Evolutionary conservation across 2,113 vertebrate genomes (phyloP), one percentile per base, ranked within the genome.

Genomic region (Danionella cerebrum): DNA sequence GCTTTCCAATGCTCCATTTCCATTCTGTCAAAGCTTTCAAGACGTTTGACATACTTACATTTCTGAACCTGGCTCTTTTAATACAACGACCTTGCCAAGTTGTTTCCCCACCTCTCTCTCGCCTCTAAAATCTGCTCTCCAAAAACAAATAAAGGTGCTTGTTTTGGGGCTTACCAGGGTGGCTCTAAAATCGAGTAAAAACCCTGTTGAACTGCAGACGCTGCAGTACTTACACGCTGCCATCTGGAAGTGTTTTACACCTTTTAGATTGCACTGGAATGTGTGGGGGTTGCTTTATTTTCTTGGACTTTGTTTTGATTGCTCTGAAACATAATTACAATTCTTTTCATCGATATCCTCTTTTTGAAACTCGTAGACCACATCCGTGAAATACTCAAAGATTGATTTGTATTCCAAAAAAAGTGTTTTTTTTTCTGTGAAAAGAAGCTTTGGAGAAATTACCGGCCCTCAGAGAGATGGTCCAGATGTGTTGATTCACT

Each of bases 231-330:
- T 77, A 71, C 77, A 74, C 66, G 69, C 76, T 33, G 70, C 79
- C 86, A 88, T 87, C 87, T 89, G 89, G 86, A 88, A 89, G 78
- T 68, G 71, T 81, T 89, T 89, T 86, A 82, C 82, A 85, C 86
- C 82, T 87, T 84, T 84, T 69, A 79, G 79, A 82, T 78, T 74
- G 65, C 65, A 36, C 9, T 80, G 84, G 85, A 88, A 87, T 87
- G 83, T 77, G 67, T 67, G 65, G 71, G 65, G 70, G 69, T 77
- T 59, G 70, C 81, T 84, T 67, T 67, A 77, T 83, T 50, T 64
- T 47, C 12, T 69, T 63, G 52, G 53, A 39, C 35, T 44, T 25
- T 67, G 44, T 64, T 53, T 70, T 60, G 77, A 78, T 60, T 68
- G 70, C 68, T 68, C 78, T 24, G 6, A 62, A 78, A 71, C 58